Evolutionary conservation across 2,888 invertebrate species (phyloP), one percentile per base, ranked within the genome.

Genomic region (Drosophila prolongata): DNA sequence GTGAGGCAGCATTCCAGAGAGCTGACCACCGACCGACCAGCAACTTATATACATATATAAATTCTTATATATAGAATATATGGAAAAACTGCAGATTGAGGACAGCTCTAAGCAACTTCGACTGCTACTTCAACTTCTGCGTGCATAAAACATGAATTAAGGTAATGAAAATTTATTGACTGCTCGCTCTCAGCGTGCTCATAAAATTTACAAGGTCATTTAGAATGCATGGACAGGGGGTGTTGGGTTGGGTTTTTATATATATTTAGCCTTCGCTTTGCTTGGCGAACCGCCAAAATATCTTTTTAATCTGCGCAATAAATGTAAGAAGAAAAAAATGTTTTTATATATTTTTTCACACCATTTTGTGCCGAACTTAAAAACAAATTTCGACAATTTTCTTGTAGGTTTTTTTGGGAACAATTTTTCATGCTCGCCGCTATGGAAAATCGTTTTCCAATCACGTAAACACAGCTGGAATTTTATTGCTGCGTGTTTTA

Each of bases 401-500:
- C 62, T 46, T 65, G 37, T 34, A 27, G 42, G 43, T 46, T 50
- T 50, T 47, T 53, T 55, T 19, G 52, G 42, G 43, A 73, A 44
- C 76, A 73, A 79, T 81, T 81, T 79, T 84, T 78, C 81, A 79
- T 78, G 79, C 77, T 74, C 61, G 73, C 71, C 73, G 70, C 81
- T 74, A 83, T 85, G 86, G 83, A 87, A 87, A 87, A 87, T 87
- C 85, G 81, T 83, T 87, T 87, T 87, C 80, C 86, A 87, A 87
- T 87, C 87, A 87, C 84, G 86, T 83, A 87, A 85, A 80, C 87
- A 82, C 87, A 87, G 87, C 86, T 87, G 87, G 86, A 84, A 79
- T 87, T 87, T 87, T 87, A 87, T 87, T 87, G 86, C 82, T 84
- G 80, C 74, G 56, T 85, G 84, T 86, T 83, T 84, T 80, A 79